Conservation (phyloP, 1,140 invertebrate genomes). For the Marisa cornuarietis region DNA sequence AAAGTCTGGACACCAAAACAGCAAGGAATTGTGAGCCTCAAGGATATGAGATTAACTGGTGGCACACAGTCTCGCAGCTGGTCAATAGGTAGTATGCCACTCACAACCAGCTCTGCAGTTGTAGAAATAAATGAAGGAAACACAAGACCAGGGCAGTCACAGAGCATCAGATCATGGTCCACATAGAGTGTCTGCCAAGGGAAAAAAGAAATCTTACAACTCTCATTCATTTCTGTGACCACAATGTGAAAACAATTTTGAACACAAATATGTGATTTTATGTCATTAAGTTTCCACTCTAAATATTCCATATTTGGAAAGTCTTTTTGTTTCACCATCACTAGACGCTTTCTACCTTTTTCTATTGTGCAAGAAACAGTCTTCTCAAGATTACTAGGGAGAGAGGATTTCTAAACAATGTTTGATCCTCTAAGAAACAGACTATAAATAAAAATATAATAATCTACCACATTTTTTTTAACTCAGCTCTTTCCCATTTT, state of each 20-base stretch:
- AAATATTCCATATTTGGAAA: too few species aligned
- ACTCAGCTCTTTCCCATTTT: not conserved
- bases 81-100: conserved; percentile 96
- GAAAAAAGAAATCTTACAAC: conserved; percentile 5
- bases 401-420: too few species aligned
- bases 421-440: too few species aligned
- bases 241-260: not conserved
- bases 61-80: conserved; percentile 88
- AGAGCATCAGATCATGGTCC: conserved; percentile 83
- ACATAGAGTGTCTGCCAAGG: conserved; percentile 80
- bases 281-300: too few species aligned
- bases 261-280: not conserved
- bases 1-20: not conserved
- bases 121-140: conserved; percentile 95
- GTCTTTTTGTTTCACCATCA: too few species aligned
- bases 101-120: conserved; percentile 93
- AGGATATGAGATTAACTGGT: conserved; percentile 69
- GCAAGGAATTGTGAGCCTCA: conserved; percentile 3
- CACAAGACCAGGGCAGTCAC: conserved; percentile 98
- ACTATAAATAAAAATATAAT: not conserved
- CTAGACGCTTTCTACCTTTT: too few species aligned
- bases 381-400: too few species aligned
- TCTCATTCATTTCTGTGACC: too few species aligned
- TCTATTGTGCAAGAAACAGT: too few species aligned
- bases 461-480: too few species aligned